A percentile compares a stretch with the other conserved stretches of the same genome.
These are phyloP conservation scores for Oxyruncus cristatus DNA, from an alignment of 2,113 vertebrate genomes.

Conservation along the genomic window DNA sequence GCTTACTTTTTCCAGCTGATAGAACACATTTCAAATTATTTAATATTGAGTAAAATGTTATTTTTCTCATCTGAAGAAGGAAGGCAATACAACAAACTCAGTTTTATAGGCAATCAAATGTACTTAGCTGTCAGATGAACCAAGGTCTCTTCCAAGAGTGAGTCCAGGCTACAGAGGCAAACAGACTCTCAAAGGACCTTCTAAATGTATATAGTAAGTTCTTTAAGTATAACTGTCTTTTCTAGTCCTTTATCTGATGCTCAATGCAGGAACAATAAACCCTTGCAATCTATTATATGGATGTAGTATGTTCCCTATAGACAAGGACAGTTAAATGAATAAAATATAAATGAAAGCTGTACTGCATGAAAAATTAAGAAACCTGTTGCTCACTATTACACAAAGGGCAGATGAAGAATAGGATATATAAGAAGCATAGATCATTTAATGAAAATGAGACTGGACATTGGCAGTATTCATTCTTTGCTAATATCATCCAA, in stretches of 20 bases:
- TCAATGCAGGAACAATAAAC: neutral
- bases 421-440: neutral
- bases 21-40: neutral
- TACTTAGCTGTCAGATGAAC: neutral
- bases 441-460: neutral
- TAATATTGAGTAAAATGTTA: neutral
- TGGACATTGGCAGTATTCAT: neutral
- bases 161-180: neutral
- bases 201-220: neutral
- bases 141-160: neutral
- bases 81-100: neutral
- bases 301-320: neutral
- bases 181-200: neutral
- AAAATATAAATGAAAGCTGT: neutral
- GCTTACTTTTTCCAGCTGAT: neutral
- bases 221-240: neutral
- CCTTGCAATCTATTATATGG: neutral
- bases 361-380: neutral
- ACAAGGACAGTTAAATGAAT: neutral
- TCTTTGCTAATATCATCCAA: neutral
- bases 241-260: neutral
- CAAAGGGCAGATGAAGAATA: neutral
- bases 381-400: neutral
- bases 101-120: neutral
- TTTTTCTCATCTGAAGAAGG: neutral